phyloP scores from a whole-genome alignment of 2,888 invertebrate genomes.

The Cylindroiulus punctatus region DNA sequence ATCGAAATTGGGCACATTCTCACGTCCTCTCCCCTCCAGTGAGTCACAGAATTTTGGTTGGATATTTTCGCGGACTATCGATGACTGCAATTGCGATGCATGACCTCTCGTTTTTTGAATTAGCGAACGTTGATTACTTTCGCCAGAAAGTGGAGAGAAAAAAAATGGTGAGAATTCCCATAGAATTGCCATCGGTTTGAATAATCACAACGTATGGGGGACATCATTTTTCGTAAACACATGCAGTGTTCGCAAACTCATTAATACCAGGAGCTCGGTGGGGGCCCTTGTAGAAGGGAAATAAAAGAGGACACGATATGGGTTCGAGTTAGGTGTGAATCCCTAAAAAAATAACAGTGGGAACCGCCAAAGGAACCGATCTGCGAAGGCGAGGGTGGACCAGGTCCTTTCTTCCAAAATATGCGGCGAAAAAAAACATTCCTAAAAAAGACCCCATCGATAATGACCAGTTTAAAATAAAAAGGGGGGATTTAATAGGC shows the following conservation, averaged over 20 bases:
- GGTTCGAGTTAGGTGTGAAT: constrained; percentile 17
- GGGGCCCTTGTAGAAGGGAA: not conserved
- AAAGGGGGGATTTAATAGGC: constrained; percentile 7
- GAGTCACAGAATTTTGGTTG: constrained; percentile 10
- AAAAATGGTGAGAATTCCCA: not conserved
- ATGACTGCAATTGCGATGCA: constrained; percentile 22
- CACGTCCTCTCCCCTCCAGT: not conserved
- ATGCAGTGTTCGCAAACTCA: not conserved
- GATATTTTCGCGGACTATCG: constrained; percentile 17
- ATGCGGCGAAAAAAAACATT: not conserved
- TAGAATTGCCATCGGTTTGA: not conserved
- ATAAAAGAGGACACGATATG: constrained; percentile 3
- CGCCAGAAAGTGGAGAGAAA: not conserved
- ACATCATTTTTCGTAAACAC: not conserved
- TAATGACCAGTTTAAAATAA: constrained; percentile 37
- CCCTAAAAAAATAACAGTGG: not conserved
- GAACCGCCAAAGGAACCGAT: constrained; percentile 13
- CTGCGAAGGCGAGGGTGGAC: constrained; percentile 9
- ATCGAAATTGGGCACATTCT: constrained; percentile 30
- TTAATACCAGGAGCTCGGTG: constrained; percentile 35
- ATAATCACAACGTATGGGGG: constrained; percentile 4
- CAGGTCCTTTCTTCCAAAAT: not conserved
- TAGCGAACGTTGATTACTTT: constrained; percentile 14
- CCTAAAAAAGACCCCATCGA: constrained; percentile 25
- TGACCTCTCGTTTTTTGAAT: constrained; percentile 35